Percentiles rank a stretch among this genome's conserved stretches.
phyloP scores from a whole-genome alignment of 2,797 vertebrate species.

The Acropternis orthonyx region DNA sequence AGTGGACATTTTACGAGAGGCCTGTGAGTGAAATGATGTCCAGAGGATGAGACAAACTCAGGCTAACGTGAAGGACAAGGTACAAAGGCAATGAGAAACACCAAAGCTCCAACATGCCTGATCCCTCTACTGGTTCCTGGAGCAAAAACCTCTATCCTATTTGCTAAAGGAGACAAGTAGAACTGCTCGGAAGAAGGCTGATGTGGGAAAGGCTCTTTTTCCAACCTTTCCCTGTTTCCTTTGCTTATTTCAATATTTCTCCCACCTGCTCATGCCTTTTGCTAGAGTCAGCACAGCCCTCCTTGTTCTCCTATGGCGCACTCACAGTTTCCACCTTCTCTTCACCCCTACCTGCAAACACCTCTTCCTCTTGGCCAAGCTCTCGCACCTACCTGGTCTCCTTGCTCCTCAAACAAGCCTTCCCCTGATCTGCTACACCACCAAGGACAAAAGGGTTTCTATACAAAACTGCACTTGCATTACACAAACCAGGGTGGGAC shows the following conservation, averaged over 20 bases:
- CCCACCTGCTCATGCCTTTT: not conserved
- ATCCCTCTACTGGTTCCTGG: not conserved
- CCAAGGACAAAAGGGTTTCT: not conserved
- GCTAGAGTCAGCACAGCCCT: not conserved
- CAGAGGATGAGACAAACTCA: not conserved
- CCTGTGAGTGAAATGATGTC: not conserved
- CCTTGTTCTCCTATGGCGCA: not conserved
- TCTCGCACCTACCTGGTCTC: not conserved
- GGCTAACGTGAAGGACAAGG: not conserved
- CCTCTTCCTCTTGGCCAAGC: not conserved
- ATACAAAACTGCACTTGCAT: not conserved
- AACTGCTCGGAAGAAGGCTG: not conserved
- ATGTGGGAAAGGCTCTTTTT: not conserved
- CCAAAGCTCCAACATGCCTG: not conserved
- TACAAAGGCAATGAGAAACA: not conserved
- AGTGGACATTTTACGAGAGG: slow-evolving; percentile 11
- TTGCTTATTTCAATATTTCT: not conserved
- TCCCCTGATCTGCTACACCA: not conserved
- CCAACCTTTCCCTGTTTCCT: not conserved
- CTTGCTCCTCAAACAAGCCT: not conserved
- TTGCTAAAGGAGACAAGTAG: not conserved
- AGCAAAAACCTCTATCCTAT: not conserved
- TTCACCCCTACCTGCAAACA: not conserved
- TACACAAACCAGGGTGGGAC: not conserved
- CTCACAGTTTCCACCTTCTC: not conserved